Percentiles rank a stretch among this genome's conserved stretches.
Conservation (phyloP, 1,140 invertebrate species). For the Bombus difficillimus region DNA sequence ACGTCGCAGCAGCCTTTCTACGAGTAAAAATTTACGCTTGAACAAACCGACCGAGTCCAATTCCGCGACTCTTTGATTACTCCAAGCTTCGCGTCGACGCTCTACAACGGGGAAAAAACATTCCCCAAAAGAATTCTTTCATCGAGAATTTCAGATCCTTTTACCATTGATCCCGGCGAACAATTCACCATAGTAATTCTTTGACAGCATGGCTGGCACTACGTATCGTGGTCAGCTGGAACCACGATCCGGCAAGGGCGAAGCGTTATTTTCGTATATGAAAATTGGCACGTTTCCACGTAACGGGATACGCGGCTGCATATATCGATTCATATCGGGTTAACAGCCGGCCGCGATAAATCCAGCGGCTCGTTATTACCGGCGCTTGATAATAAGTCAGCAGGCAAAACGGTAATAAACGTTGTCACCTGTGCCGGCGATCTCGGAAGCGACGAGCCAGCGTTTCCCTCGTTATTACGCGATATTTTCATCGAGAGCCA, state of each 20-base stretch:
- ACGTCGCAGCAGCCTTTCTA: too few relatives aligned
- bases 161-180: background rate
- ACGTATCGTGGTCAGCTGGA: slow-evolving; percentile 2
- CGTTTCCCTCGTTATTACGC: slow-evolving; percentile 32
- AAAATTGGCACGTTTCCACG: slow-evolving; percentile 42
- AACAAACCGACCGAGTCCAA: too few relatives aligned
- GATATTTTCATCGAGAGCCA: slow-evolving; percentile 32
- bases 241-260: background rate
- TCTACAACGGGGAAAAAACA: too few relatives aligned
- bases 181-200: background rate
- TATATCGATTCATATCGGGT: slow-evolving; percentile 51
- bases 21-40: too few relatives aligned
- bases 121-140: background rate
- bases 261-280: slow-evolving; percentile 12
- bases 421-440: slow-evolving; percentile 34
- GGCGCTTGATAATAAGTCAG: slow-evolving; percentile 40
- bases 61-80: too few relatives aligned
- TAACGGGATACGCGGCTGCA: background rate
- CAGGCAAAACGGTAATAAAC: slow-evolving; percentile 43
- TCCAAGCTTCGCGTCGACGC: too few relatives aligned
- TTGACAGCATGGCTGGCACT: background rate
- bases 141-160: background rate
- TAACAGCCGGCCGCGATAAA: slow-evolving; percentile 49
- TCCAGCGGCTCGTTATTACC: slow-evolving; percentile 38
- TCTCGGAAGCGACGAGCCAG: slow-evolving; percentile 15